Conservation (phyloP, 2,888 invertebrate genomes). For the Podabrus alpinus region DNA sequence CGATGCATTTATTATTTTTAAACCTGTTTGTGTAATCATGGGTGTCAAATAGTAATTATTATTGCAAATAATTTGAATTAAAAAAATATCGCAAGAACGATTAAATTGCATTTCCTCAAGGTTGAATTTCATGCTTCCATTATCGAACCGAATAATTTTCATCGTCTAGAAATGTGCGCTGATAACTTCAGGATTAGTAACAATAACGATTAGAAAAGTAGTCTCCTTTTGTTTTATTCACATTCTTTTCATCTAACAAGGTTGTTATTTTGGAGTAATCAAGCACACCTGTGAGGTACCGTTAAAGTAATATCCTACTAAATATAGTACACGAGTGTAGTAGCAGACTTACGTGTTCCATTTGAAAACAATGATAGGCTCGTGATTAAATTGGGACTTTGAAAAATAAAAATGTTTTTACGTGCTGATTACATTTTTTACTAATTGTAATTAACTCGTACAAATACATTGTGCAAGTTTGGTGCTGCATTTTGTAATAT, state of each 20-base stretch:
- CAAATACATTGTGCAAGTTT: conserved; percentile 39
- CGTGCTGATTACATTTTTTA: neutral
- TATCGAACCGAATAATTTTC: neutral
- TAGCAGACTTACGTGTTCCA: conserved; percentile 9
- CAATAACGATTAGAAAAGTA: neutral
- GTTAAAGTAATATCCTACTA: neutral
- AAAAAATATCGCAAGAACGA: neutral
- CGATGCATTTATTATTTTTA: neutral
- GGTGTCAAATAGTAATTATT: neutral
- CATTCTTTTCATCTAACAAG: neutral
- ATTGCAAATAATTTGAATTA: neutral
- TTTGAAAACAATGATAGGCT: conserved; percentile 7
- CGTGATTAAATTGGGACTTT: neutral
- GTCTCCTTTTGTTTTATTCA: neutral
- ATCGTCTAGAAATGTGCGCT: neutral
- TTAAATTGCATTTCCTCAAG: neutral
- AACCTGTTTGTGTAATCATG: neutral
- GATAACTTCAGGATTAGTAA: neutral
- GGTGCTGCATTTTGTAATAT: conserved; percentile 53
- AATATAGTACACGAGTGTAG: conserved; percentile 12
- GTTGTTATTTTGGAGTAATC: neutral
- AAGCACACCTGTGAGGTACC: neutral
- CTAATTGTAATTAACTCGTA: neutral
- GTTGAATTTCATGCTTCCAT: neutral
- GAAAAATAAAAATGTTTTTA: neutral